These are phyloP conservation scores for Lomographa bimaculata DNA, from an alignment of 2,888 invertebrate genomes.

Conservation along the genomic window DNA sequence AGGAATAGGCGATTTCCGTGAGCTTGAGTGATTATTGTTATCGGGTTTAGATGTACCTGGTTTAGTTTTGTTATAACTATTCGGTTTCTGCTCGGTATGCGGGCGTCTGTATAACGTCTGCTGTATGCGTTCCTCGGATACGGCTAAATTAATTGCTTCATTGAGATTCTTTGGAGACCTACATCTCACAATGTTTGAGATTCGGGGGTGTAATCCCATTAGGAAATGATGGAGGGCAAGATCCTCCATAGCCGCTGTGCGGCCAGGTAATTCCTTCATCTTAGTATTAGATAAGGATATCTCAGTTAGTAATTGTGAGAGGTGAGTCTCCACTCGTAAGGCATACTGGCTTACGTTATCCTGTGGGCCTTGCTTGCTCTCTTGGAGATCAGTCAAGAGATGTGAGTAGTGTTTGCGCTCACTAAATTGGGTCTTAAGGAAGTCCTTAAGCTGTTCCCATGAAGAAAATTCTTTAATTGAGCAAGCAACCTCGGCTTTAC, in stretches of 20 bases:
- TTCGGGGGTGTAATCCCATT: too few species aligned
- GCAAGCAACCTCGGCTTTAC: too few species aligned
- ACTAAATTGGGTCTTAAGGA: too few species aligned
- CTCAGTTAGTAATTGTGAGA: constrained; percentile 34
- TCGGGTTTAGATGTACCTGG: not conserved
- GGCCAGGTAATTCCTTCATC: constrained; percentile 21
- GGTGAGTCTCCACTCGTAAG: constrained; percentile 30
- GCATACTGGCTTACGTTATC: constrained; percentile 36
- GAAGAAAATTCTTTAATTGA: too few species aligned
- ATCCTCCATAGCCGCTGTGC: constrained; percentile 32
- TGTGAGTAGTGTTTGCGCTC: too few species aligned
- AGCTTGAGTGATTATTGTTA: not conserved
- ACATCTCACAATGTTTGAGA: constrained; percentile 21
- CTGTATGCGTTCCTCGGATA: constrained; percentile 13
- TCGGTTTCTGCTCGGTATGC: not conserved
- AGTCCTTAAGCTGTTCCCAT: too few species aligned
- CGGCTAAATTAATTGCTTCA: constrained; percentile 17
- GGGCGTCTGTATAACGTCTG: constrained; percentile 12
- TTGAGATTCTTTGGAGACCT: constrained; percentile 15
- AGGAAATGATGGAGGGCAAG: too few species aligned
- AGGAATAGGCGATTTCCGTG: too few species aligned
- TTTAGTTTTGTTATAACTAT: not conserved
- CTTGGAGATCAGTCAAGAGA: constrained; percentile 20
- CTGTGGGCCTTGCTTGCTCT: constrained; percentile 23
- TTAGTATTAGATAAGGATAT: too few species aligned